These are phyloP conservation scores for Taxidea taxus DNA, from an alignment of 2,113 vertebrate species.

Conservation along the genomic window DNA sequence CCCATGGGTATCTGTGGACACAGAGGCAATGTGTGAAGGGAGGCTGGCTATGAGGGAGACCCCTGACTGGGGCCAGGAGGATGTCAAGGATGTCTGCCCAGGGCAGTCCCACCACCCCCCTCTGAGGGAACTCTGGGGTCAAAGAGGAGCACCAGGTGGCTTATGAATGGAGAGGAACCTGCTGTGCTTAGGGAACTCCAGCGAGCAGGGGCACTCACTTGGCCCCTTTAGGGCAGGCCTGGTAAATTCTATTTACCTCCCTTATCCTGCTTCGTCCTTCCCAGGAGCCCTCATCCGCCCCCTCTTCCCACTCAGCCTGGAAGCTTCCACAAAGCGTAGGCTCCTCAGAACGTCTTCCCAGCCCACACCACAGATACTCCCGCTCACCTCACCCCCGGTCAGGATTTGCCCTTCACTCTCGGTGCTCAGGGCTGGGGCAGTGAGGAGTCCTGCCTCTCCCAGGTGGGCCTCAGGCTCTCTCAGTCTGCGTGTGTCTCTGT, in stretches of 20 bases:
- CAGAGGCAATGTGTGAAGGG: background rate
- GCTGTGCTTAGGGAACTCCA: background rate
- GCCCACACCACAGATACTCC: background rate
- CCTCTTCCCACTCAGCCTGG: background rate
- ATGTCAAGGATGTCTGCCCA: background rate
- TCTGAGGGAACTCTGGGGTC: background rate
- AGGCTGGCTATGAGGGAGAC: background rate
- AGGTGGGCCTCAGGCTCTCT: background rate
- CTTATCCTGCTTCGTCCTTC: background rate
- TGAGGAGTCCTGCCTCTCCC: background rate
- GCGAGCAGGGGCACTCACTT: background rate
- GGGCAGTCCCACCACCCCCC: background rate
- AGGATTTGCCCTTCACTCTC: background rate
- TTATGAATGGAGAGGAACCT: background rate
- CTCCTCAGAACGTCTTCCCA: background rate
- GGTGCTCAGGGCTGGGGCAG: accelerated
- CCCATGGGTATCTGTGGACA: background rate
- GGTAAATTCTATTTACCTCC: background rate
- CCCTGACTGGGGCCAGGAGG: background rate
- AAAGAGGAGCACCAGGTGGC: background rate
- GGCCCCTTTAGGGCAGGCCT: background rate
- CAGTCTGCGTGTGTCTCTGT: background rate
- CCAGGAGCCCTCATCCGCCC: accelerated
- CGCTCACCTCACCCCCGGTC: background rate
- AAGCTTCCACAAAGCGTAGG: background rate